A percentile compares a stretch with the other conserved stretches of the same genome.
Evolutionary conservation across 2,113 vertebrate genomes (phyloP).

Genomic region (Cyanoderma ruficeps): DNA sequence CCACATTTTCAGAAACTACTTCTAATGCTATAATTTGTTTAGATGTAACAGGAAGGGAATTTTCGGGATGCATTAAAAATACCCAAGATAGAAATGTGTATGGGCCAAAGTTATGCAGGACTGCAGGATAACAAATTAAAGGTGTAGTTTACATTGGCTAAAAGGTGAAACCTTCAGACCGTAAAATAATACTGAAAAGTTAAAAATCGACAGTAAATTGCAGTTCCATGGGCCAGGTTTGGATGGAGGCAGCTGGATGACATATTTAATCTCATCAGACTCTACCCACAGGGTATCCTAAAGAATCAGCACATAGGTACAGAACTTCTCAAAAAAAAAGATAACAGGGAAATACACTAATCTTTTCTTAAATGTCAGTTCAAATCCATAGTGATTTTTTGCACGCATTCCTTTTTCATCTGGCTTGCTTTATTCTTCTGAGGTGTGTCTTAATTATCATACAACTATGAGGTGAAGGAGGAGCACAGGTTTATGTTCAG

Average conservation of each 20-base stretch:
- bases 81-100: not conserved
- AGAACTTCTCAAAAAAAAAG: not conserved
- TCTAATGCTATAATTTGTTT: not conserved
- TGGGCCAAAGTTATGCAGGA: not conserved
- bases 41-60: not conserved
- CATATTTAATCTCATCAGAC: not conserved
- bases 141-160: not conserved
- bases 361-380: not conserved
- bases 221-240: not conserved
- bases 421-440: not conserved
- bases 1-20: not conserved
- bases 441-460: not conserved
- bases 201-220: not conserved
- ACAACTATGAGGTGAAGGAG: not conserved
- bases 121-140: not conserved
- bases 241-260: not conserved
- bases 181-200: not conserved
- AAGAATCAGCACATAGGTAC: not conserved
- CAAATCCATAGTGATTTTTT: not conserved
- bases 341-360: not conserved
- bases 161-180: not conserved
- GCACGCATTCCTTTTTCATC: not conserved
- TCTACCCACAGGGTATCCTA: not conserved
- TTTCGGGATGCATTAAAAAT: not conserved
- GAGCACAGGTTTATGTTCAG: not conserved